Evolutionary conservation across 2,797 vertebrate genomes (phyloP).

Genomic region (Masticophis lateralis): DNA sequence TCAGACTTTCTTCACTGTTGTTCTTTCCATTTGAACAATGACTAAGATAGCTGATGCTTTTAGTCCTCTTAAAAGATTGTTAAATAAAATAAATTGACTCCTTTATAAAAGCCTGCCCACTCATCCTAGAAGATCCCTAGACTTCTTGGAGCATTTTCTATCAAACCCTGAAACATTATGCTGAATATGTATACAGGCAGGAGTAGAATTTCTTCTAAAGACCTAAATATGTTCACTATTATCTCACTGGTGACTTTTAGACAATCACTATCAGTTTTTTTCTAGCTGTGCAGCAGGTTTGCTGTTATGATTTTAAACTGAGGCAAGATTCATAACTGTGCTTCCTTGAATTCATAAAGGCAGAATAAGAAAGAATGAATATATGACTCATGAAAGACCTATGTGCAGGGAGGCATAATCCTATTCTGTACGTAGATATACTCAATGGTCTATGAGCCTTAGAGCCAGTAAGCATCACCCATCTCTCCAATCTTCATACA

Average conservation of each 20-base stretch:
- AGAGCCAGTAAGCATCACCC: background rate
- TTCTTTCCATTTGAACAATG: background rate
- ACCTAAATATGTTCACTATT: background rate
- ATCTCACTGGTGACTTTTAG: background rate
- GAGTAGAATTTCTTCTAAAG: background rate
- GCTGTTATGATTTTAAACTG: background rate
- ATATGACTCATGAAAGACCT: background rate
- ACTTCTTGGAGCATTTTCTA: background rate
- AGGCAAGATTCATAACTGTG: background rate
- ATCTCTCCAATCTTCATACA: background rate
- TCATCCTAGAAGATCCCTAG: background rate
- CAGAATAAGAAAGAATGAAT: background rate
- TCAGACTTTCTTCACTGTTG: background rate
- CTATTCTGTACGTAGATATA: background rate
- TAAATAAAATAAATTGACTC: background rate
- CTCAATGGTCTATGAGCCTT: background rate
- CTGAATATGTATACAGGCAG: background rate
- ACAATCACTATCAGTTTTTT: background rate
- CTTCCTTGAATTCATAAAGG: background rate
- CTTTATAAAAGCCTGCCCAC: background rate
- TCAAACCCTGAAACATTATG: background rate
- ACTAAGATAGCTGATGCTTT: background rate
- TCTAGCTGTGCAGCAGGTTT: background rate
- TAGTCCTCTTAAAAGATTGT: background rate
- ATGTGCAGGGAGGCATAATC: background rate